Evolutionary conservation across 2,113 vertebrate species (phyloP).

Genomic region (Platichthys flesus): DNA sequence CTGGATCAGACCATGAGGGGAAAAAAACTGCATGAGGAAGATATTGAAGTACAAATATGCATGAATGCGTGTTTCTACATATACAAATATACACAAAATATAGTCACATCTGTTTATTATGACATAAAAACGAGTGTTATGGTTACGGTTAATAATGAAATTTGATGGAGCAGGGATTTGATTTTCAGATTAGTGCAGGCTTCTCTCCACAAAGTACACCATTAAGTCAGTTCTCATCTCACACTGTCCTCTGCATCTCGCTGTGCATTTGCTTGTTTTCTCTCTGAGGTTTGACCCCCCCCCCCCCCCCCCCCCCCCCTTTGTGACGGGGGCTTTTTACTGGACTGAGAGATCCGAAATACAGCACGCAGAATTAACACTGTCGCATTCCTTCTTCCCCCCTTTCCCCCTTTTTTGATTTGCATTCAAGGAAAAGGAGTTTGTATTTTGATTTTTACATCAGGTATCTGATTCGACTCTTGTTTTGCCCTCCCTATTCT

Average conservation of each 20-base stretch:
- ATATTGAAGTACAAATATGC: conserved; percentile 18
- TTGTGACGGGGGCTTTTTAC: conserved; percentile 51
- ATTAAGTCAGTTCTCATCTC: not conserved
- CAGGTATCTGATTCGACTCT: conserved; percentile 86
- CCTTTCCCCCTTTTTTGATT: conserved; percentile 81
- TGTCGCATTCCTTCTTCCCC: conserved; percentile 75
- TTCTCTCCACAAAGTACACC: not conserved
- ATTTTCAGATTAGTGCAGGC: not conserved
- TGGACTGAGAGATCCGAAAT: conserved; percentile 54
- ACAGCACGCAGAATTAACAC: conserved; percentile 68
- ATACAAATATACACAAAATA: not conserved
- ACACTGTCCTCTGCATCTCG: conserved; percentile 24
- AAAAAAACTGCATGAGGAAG: conserved; percentile 32
- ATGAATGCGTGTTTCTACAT: conserved; percentile 34
- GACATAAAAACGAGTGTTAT: not conserved
- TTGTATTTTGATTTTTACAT: conserved; percentile 97
- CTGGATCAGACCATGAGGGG: no score
- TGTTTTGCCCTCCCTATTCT: conserved; percentile 28
- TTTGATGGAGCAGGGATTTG: not conserved
- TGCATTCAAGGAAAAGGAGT: conserved; percentile 93
- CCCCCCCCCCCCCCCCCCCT: conserved; percentile 15
- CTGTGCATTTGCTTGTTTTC: conserved; percentile 55
- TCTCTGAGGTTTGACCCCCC: conserved; percentile 47
- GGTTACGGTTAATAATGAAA: not conserved
- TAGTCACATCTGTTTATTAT: conserved; percentile 13